Conservation (phyloP, 2,888 invertebrate species). For the Hydraecia micacea region DNA sequence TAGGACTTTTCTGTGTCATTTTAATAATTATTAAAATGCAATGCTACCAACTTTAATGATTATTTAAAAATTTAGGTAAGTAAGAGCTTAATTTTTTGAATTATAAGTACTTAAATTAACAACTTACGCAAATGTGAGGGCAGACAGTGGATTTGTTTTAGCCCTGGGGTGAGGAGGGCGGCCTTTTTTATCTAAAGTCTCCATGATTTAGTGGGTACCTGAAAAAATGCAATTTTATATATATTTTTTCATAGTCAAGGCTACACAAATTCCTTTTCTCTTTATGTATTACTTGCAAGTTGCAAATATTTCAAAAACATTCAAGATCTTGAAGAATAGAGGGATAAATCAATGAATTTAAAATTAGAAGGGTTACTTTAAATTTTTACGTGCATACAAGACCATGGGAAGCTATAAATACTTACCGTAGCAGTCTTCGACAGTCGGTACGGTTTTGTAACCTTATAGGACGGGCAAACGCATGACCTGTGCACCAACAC, state of each 20-base stretch:
- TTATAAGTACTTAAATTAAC: not conserved
- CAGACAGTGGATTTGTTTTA: constrained; percentile 92
- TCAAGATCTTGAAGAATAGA: not conserved
- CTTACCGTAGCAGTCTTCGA: constrained; percentile 63
- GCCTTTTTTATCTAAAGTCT: constrained; percentile 88
- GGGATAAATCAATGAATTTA: not conserved
- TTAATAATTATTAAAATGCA: constrained; percentile 2
- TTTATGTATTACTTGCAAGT: not conserved
- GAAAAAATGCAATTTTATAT: constrained; percentile 18
- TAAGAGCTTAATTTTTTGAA: not conserved
- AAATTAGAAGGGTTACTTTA: not conserved
- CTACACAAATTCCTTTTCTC: not conserved
- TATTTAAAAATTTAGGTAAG: constrained; percentile 10
- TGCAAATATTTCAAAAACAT: not conserved
- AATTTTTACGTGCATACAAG: constrained; percentile 11
- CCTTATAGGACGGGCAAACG: constrained; percentile 49
- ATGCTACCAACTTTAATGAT: not conserved
- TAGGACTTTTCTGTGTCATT: not conserved
- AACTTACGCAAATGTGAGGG: constrained; percentile 92
- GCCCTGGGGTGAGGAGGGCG: constrained; percentile 92
- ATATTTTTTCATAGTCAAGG: constrained; percentile 2
- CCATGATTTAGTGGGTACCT: constrained; percentile 81
- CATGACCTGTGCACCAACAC: constrained; percentile 63
- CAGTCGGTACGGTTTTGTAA: constrained; percentile 56
- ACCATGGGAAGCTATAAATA: constrained; percentile 61